Percentiles rank a stretch among this genome's conserved stretches.
These are phyloP conservation scores for Drosophila lacteicornis DNA, from an alignment of 1,140 invertebrate species.

Conservation along the genomic window DNA sequence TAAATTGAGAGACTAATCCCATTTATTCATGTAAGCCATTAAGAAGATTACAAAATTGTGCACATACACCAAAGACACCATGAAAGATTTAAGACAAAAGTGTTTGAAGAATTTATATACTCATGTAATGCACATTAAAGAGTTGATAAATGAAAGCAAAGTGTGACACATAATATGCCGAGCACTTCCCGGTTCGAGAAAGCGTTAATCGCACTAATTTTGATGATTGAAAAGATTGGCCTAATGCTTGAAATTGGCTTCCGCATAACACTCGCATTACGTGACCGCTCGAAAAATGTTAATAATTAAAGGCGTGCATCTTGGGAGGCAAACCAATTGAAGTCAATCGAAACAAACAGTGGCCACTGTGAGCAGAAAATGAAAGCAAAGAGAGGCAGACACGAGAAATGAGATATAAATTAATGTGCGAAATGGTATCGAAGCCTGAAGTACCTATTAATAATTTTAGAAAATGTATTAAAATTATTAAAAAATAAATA, in stretches of 20 bases:
- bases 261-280: conserved; percentile 47
- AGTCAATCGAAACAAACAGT: conserved; percentile 39
- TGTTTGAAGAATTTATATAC: not conserved
- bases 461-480: not conserved
- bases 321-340: conserved; percentile 49
- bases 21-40: conserved; percentile 71
- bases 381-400: conserved; percentile 16
- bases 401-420: not conserved
- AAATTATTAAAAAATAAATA: too few relatives aligned
- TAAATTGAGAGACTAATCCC: conserved; percentile 62
- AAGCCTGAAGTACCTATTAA: not conserved
- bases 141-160: conserved; percentile 12
- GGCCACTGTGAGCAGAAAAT: conserved; percentile 23
- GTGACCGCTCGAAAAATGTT: conserved; percentile 38
- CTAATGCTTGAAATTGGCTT: conserved; percentile 25
- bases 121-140: conserved; percentile 3
- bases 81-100: conserved; percentile 2
- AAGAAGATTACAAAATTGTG: conserved; percentile 60
- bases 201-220: conserved; percentile 28
- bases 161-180: not conserved
- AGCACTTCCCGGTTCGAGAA: conserved; percentile 21
- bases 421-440: too few relatives aligned
- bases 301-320: conserved; percentile 49
- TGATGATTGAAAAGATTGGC: conserved; percentile 39
- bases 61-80: not conserved